Percentiles rank a stretch among this genome's conserved stretches.
Conservation (phyloP, 2,113 vertebrate genomes). For the Patagioenas fasciata region DNA sequence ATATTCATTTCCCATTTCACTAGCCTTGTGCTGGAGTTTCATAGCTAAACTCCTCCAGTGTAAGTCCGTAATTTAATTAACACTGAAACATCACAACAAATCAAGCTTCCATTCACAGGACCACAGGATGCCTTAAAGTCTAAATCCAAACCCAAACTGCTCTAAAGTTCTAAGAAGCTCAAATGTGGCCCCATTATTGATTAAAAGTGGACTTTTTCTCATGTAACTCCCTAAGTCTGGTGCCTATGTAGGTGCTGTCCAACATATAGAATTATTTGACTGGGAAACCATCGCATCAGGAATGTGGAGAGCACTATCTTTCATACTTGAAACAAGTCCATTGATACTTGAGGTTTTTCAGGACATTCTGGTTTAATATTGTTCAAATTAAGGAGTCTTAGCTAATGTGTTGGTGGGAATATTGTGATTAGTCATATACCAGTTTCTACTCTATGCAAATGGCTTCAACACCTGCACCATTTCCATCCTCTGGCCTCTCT, state of each 20-base stretch:
- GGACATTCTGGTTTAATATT: not conserved
- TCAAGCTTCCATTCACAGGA: not conserved
- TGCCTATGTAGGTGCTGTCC: not conserved
- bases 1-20: not conserved
- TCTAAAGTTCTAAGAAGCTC: not conserved
- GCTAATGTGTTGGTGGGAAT: not conserved
- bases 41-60: not conserved
- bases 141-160: not conserved
- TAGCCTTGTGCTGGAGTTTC: not conserved
- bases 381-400: not conserved
- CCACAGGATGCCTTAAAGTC: not conserved
- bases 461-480: not conserved
- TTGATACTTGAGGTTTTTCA: not conserved
- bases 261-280: not conserved
- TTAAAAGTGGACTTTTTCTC: not conserved
- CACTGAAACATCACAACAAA: not conserved
- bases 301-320: rapidly evolving
- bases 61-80: not conserved
- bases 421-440: not conserved
- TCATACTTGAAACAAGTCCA: not conserved
- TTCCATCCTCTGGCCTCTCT: not conserved
- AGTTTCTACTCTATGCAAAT: not conserved
- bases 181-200: not conserved
- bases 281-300: not conserved
- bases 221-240: not conserved